Evolutionary conservation across 2,797 vertebrate species (phyloP), one percentile per base, ranked within the genome.

Genomic region (Nyctalus aviator): DNA sequence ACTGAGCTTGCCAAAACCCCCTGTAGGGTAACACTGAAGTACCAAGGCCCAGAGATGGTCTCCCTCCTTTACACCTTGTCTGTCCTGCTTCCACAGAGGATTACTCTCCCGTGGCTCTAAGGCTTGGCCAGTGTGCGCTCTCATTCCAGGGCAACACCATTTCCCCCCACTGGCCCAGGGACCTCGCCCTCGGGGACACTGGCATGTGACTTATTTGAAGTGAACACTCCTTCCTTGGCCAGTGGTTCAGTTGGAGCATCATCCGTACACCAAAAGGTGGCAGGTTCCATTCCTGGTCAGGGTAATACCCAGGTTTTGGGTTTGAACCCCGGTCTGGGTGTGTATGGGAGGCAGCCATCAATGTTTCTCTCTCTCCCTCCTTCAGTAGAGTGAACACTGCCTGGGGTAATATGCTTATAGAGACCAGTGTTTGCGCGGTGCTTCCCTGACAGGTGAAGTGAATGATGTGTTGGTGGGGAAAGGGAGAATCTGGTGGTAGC

Each of bases 401-500:
- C 0, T 10, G 50, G 32, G 30, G 18, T 12, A 17, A 17, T n/a
- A 1, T 0, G 18, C 13, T 23, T 5, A 4, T 23, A 0, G 48
- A 59, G 68, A 35, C 14, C 20, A 21, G 37, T 18, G 37, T 48
- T 46, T 7, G 4, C 64, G 44, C 2, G 0, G 7, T 2, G 37
- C 15, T 50, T 72, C 44, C 41, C 44, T 8, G 4, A 18, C 20
- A 6, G 2, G 72, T 18, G 79, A n/a, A 7, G 2, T 10, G n/a
- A 3, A 0, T 25, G 3, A 3, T 25, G 3, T 69, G 46, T 12
- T 23, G 57, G 75, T 35, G 21, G 77, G 46, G 27, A 55, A 30
- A 35, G 71, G 25, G 7, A 23, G 44, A 32, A 59, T 4, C 20
- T 14, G 1, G 14, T 5, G 5, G 23, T 3, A 8, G 46, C 68